Base-by-base conservation (phyloP, 2,113 vertebrate genomes). In the Semicossyphus pulcher region DNA sequence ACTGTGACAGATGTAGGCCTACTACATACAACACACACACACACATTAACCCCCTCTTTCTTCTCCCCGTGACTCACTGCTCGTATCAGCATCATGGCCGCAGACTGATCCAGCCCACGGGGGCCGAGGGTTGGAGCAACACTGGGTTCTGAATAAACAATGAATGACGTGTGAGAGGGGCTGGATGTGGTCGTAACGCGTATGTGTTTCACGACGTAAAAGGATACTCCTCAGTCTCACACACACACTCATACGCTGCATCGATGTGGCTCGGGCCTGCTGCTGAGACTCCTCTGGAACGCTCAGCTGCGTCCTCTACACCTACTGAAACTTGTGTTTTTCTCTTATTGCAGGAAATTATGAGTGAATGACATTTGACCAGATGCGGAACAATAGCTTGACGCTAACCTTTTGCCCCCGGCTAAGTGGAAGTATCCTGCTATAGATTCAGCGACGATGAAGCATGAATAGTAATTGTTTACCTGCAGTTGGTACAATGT, bases 401-500 rank as follows among this genome's bases (percentile, higher is more conserved):
- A 64, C 37, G 23, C 53, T 86, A 79, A 90, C 88, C 85, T 89
- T 89, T 90, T 86, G 87, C 79, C 83, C 83, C 57, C 47, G 31
- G 63, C 72, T 88, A 91, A 90, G 91, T 91, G 86, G 86, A 85
- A 54, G 87, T 63, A 90, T 92, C 87, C 91, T 91, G 90, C 85
- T 91, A 91, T 90, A 91, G 90, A 92, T 90, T 77, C 73, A 32
- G 72, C 28, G 6, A 86, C 74, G 85, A 90, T 89, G 85, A 86
- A 86, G 81, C 86, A 71, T 90, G 89, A 91, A 92, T 89, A 89
- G 90, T 91, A 90, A 90, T 91, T 91, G 91, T 92, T 92, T 90
- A 92, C 90, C 89, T 89, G 84, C 86, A 90, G 80, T 86, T 89
- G 80, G 83, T 90, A 86, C 89, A 89, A 91, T 88, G 89, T 90